Conservation (phyloP, 30 jellyfish, hydroid and myxozoan species). For the Aurelia aurita complex sp. Pacific region DNA sequence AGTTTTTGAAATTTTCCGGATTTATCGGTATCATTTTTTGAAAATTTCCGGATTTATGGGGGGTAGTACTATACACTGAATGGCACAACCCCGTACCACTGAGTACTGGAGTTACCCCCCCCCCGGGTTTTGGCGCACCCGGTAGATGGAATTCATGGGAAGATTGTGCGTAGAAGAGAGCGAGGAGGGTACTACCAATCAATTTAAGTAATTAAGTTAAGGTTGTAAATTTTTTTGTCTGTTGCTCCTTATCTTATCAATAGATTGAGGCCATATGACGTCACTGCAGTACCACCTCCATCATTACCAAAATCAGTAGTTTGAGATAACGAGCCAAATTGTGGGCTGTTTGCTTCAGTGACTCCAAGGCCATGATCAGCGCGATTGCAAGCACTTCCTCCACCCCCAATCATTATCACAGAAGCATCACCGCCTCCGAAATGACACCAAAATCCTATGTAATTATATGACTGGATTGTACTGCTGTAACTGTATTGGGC, state of each 20-base stretch:
- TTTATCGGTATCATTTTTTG: no score
- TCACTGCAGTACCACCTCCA: background rate
- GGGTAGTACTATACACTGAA: no score
- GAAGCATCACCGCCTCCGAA: conserved; percentile 12
- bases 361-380: conserved; percentile 68
- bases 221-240: no score
- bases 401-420: conserved; percentile 67
- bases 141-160: no score
- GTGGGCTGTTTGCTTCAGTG: conserved; percentile 39
- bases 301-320: conserved; percentile 16
- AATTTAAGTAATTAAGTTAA: no score
- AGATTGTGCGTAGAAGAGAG: no score
- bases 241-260: conserved; percentile 21
- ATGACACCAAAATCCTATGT: background rate
- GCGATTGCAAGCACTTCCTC: conserved; percentile 50
- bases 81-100: no score
- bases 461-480: conserved; percentile 2
- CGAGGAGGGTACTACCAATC: no score
- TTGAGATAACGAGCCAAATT: conserved; percentile 14
- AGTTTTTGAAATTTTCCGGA: no score
- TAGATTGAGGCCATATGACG: background rate
- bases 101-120: no score
- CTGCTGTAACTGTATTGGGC: conserved; percentile 33
- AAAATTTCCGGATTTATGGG: no score
- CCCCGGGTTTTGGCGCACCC: no score